Percentiles rank a stretch among this genome's conserved stretches.
phyloP scores from a whole-genome alignment of 2,113 vertebrate genomes.

The Oryzias curvinotus region DNA sequence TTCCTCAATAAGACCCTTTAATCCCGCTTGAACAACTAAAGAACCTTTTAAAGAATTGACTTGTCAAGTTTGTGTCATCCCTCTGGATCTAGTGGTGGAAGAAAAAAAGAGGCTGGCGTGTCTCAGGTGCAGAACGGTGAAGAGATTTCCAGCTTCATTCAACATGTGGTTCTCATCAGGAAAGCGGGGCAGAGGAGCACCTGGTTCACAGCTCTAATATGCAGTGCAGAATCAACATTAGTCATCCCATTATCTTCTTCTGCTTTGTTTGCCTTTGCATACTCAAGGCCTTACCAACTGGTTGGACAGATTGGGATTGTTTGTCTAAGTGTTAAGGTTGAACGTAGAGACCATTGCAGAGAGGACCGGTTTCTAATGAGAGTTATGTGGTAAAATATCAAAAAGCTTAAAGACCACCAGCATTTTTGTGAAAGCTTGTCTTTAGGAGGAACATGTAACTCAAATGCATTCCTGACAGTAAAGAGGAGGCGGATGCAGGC shows the following conservation, averaged over 20 bases:
- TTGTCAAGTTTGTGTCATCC: constrained; percentile 12
- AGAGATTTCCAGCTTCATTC: constrained; percentile 14
- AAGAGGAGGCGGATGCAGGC: constrained; percentile 47
- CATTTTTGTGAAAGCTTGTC: constrained; percentile 2
- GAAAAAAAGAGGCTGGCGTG: constrained; percentile 14
- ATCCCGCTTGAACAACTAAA: constrained; percentile 48
- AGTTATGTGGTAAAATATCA: not conserved
- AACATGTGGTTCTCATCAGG: constrained; percentile 71
- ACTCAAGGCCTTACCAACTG: constrained; percentile 34
- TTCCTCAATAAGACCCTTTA: constrained; percentile 70
- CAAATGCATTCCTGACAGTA: constrained; percentile 52
- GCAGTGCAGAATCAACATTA: constrained; percentile 54
- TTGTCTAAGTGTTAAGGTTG: not conserved
- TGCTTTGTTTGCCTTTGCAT: constrained; percentile 47
- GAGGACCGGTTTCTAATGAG: not conserved
- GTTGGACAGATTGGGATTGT: constrained; percentile 12
- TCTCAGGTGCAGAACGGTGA: constrained; percentile 38
- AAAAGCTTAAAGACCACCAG: constrained; percentile 1
- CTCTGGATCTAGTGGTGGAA: constrained; percentile 20
- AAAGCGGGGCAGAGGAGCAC: constrained; percentile 35
- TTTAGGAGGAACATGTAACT: constrained; percentile 26
- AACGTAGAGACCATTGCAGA: not conserved
- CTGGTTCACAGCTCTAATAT: constrained; percentile 45
- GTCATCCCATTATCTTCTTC: constrained; percentile 43
- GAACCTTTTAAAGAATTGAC: constrained; percentile 39